Percentiles rank a stretch among this genome's conserved stretches.
phyloP scores from a whole-genome alignment of 2,888 invertebrate species.

The Mythimna impura region DNA sequence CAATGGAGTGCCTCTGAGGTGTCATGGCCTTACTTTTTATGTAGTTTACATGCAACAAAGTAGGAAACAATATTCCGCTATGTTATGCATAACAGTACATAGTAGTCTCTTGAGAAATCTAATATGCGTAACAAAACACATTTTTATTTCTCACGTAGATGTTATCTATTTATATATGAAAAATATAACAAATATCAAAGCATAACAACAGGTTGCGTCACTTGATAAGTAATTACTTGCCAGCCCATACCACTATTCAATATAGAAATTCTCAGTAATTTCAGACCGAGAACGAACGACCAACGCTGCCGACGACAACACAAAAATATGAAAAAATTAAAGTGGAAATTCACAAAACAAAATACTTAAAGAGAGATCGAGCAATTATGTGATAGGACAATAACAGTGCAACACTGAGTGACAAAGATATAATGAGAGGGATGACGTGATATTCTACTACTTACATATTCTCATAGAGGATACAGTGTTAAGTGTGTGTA shows the following conservation, averaged over 20 bases:
- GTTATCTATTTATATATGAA: neutral
- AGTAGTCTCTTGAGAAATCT: neutral
- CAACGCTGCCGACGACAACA: conserved; percentile 9
- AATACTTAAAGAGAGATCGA: conserved; percentile 18
- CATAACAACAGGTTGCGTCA: neutral
- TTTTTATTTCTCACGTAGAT: neutral
- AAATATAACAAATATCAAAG: neutral
- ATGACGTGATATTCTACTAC: neutral
- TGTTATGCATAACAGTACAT: neutral
- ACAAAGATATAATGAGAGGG: neutral
- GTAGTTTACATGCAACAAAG: too few species aligned
- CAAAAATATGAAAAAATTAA: neutral
- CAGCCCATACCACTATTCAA: conserved; percentile 21
- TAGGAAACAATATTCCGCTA: neutral
- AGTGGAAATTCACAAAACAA: conserved; percentile 4
- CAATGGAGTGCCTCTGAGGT: neutral
- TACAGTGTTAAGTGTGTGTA: neutral
- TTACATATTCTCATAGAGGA: neutral
- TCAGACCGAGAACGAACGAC: conserved; percentile 37
- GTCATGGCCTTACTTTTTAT: too few species aligned
- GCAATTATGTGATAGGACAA: conserved; percentile 8
- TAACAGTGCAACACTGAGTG: neutral
- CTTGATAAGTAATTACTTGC: neutral
- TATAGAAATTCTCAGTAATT: conserved; percentile 43
- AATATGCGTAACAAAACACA: neutral